phyloP scores from a whole-genome alignment of 2,888 invertebrate genomes.

The Helicoverpa assulta region DNA sequence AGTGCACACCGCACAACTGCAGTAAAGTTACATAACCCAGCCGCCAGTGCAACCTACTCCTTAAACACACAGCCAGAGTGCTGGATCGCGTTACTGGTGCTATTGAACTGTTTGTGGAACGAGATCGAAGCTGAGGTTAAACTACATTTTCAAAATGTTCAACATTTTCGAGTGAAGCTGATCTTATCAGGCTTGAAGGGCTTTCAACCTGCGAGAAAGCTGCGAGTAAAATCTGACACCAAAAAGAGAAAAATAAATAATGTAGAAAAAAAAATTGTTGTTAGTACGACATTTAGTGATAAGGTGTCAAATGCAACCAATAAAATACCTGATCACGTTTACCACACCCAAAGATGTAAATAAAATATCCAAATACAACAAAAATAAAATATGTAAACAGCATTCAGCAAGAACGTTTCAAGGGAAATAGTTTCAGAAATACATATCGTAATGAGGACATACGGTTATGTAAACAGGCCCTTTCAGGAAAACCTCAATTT shows the following conservation, averaged over 20 bases:
- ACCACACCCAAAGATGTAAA: not conserved
- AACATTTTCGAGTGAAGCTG: conserved; percentile 4
- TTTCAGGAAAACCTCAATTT: not conserved
- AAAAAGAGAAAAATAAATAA: too few species aligned
- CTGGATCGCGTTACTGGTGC: conserved; percentile 55
- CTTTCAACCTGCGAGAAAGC: not conserved
- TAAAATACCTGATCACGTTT: not conserved
- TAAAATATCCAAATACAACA: not conserved
- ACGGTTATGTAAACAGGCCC: not conserved
- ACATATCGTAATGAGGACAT: conserved; percentile 3
- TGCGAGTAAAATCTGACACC: not conserved
- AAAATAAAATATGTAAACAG: not conserved
- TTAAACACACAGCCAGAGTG: conserved; percentile 39
- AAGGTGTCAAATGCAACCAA: not conserved
- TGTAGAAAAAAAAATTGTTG: not conserved
- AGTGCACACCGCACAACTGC: conserved; percentile 27
- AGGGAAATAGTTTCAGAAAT: not conserved
- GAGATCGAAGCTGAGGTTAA: conserved; percentile 30
- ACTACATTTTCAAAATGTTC: conserved; percentile 18
- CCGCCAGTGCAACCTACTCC: conserved; percentile 35
- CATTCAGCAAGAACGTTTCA: not conserved
- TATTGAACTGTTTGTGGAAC: conserved; percentile 62
- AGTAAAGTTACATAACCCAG: conserved; percentile 41
- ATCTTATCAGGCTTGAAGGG: conserved; percentile 6
- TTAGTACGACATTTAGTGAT: not conserved